phyloP scores from a whole-genome alignment of 2,113 vertebrate genomes.

The Panthera leo region DNA sequence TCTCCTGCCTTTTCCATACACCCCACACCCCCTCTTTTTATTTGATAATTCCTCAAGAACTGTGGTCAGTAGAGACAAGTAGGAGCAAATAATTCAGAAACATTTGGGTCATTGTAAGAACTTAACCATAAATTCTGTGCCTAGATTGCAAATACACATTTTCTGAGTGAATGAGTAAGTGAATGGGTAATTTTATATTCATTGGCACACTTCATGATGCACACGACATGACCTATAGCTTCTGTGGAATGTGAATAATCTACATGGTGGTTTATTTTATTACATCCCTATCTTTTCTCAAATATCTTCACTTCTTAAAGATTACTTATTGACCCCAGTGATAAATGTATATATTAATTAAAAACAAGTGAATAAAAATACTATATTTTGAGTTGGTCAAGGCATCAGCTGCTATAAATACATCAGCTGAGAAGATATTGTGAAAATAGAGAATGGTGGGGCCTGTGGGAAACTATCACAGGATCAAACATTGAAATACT shows the following conservation, averaged over 20 bases:
- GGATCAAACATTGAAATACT: not conserved
- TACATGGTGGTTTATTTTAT: not conserved
- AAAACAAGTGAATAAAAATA: not conserved
- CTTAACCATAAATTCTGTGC: not conserved
- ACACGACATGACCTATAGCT: not conserved
- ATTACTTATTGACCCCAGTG: not conserved
- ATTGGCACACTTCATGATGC: not conserved
- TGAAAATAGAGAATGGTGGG: not conserved
- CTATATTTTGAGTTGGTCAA: not conserved
- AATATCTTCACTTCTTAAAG: not conserved
- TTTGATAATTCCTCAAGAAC: slow-evolving; percentile 2
- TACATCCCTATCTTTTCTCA: not conserved
- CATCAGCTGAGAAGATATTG: not conserved
- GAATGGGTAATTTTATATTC: not conserved
- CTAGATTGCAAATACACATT: not conserved
- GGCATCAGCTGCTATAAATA: not conserved
- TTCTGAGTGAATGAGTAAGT: not conserved
- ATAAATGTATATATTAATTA: not conserved
- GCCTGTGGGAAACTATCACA: not conserved
- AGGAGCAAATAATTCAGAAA: not conserved
- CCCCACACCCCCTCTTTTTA: not conserved
- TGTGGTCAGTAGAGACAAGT: not conserved
- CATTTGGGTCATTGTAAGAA: not conserved
- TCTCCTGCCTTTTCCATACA: too few species aligned
- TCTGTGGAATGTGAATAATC: not conserved